Evolutionary conservation across 2,113 vertebrate genomes (phyloP).

Genomic region (Archilochus colubris): DNA sequence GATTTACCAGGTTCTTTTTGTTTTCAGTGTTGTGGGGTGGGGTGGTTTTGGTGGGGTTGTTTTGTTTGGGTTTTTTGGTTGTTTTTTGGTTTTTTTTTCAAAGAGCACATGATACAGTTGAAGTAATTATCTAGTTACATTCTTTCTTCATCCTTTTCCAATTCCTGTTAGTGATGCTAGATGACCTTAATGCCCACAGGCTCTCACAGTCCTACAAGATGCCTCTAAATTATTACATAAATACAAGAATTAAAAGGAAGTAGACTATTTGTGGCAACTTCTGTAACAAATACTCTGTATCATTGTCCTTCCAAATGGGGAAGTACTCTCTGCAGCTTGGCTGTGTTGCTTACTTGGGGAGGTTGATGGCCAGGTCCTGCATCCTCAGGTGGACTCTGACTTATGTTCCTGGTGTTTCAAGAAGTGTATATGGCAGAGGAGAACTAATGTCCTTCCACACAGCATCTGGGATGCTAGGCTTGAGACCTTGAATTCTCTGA

Average conservation of each 20-base stretch:
- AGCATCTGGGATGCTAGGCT: neutral
- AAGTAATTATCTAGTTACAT: no score
- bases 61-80: no score
- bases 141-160: neutral
- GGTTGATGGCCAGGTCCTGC: neutral
- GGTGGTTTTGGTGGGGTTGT: neutral
- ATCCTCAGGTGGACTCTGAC: fast-evolving
- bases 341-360: neutral
- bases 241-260: neutral
- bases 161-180: neutral
- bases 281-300: neutral
- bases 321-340: neutral
- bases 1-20: neutral
- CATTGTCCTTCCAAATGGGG: neutral
- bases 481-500: neutral
- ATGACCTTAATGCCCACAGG: neutral
- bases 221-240: neutral
- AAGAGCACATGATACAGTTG: neutral
- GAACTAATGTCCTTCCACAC: neutral
- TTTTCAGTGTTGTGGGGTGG: neutral
- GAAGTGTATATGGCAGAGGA: neutral
- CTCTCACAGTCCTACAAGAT: fast-evolving
- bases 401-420: neutral
- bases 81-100: neutral
- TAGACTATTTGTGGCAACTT: neutral